phyloP scores from a whole-genome alignment of 2,888 invertebrate species.

The Oscheius myriophilus region DNA sequence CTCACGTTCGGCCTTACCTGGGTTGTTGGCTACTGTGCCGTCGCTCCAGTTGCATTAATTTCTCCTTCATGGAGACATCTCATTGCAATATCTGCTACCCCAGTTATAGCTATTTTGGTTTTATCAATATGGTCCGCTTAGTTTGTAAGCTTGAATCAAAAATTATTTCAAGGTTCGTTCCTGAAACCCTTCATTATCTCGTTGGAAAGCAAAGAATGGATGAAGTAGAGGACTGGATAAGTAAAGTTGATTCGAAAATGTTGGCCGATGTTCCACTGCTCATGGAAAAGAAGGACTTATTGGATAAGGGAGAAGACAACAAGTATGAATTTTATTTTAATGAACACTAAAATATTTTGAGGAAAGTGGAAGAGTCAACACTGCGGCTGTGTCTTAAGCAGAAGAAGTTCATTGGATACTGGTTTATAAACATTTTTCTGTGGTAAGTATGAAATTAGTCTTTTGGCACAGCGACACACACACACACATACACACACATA shows the following conservation, averaged over 20 bases:
- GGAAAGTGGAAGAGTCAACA: too few species aligned
- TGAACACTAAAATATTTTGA: too few species aligned
- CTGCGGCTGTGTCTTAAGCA: constrained; percentile 27
- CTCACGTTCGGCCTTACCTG: constrained; percentile 60
- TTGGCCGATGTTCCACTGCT: too few species aligned
- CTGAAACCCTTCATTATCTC: constrained; percentile 28
- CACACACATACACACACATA: too few species aligned
- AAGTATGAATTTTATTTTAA: too few species aligned
- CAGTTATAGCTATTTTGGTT: background rate
- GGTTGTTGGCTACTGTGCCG: constrained; percentile 56
- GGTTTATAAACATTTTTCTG: constrained; percentile 49
- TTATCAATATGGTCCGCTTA: constrained; percentile 7
- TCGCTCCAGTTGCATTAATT: constrained; percentile 23
- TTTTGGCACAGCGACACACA: constrained; percentile 4
- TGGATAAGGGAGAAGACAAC: too few species aligned
- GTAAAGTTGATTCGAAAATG: background rate
- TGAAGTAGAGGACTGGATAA: constrained; percentile 1
- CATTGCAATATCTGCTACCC: background rate
- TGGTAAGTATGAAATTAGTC: constrained; percentile 38
- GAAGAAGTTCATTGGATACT: constrained; percentile 45
- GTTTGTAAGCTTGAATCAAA: too few species aligned
- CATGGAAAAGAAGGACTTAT: too few species aligned
- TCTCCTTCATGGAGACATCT: constrained; percentile 16
- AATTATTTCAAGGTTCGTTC: constrained; percentile 12
- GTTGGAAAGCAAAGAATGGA: constrained; percentile 3